Percentiles rank a stretch among this genome's conserved stretches.
Conservation (phyloP, 2,797 vertebrate species). For the Petrocephalus sullivani region DNA sequence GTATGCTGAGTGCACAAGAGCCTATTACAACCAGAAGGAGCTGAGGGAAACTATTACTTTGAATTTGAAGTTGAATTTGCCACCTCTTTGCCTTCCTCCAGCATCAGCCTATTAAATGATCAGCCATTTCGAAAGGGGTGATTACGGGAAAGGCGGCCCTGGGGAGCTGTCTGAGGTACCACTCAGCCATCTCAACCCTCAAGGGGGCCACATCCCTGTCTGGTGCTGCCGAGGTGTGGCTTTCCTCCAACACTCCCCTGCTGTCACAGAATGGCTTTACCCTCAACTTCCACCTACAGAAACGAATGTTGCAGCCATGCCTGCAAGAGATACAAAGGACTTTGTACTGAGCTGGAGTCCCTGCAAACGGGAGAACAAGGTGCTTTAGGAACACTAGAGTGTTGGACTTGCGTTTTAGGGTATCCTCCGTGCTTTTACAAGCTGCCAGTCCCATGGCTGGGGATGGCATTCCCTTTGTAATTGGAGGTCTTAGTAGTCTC, state of each 20-base stretch:
- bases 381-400: neutral
- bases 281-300: constrained; percentile 59
- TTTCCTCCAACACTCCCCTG: neutral
- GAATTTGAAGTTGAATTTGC: neutral
- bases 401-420: neutral
- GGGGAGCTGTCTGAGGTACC: constrained; percentile 1
- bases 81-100: neutral
- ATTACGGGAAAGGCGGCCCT: neutral
- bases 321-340: neutral
- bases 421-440: neutral
- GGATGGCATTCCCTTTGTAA: neutral
- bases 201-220: neutral
- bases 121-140: constrained; percentile 26
- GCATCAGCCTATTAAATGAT: constrained; percentile 35
- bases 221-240: constrained; percentile 4
- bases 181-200: constrained; percentile 10
- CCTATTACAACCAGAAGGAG: neutral
- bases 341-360: neutral
- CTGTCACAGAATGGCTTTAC: constrained; percentile 38
- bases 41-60: neutral
- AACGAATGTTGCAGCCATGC: neutral
- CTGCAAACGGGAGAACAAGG: neutral
- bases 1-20: neutral
- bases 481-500: neutral
- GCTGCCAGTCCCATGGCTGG: neutral